A percentile compares a stretch with the other conserved stretches of the same genome.
Conservation (phyloP, 2,797 vertebrate genomes). For the Pelochelys cantorii region DNA sequence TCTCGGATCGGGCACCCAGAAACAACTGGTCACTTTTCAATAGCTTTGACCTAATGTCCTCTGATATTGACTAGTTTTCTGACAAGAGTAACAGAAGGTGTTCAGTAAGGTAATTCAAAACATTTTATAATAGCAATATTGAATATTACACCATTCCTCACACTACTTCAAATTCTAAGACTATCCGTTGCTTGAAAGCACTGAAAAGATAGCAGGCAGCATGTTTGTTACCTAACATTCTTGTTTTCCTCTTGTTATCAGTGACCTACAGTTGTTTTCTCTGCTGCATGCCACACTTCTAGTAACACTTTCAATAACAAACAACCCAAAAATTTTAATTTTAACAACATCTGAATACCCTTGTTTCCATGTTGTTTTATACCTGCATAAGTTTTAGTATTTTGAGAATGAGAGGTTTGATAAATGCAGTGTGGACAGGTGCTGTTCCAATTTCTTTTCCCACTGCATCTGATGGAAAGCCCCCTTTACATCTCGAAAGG, state of each 20-base stretch:
- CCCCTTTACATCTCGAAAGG: background rate
- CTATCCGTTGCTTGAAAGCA: background rate
- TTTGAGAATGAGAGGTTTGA: background rate
- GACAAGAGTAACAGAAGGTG: background rate
- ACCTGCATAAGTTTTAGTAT: background rate
- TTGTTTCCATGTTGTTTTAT: background rate
- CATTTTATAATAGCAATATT: background rate
- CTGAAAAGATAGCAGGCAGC: background rate
- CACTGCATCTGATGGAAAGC: background rate
- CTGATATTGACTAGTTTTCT: background rate
- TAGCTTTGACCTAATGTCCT: background rate
- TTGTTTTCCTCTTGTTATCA: background rate
- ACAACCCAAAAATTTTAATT: background rate
- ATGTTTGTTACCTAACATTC: rapidly evolving
- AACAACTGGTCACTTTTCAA: background rate
- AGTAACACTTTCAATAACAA: background rate
- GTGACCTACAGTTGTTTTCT: background rate
- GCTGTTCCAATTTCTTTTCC: background rate
- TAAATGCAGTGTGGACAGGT: background rate
- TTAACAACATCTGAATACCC: background rate
- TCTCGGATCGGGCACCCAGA: background rate
- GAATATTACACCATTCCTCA: rapidly evolving
- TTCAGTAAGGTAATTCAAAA: background rate
- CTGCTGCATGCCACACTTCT: rapidly evolving
- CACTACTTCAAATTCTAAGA: background rate